Conservation (phyloP, 2,113 vertebrate species). For the Campylorhamphus procurvoides region DNA sequence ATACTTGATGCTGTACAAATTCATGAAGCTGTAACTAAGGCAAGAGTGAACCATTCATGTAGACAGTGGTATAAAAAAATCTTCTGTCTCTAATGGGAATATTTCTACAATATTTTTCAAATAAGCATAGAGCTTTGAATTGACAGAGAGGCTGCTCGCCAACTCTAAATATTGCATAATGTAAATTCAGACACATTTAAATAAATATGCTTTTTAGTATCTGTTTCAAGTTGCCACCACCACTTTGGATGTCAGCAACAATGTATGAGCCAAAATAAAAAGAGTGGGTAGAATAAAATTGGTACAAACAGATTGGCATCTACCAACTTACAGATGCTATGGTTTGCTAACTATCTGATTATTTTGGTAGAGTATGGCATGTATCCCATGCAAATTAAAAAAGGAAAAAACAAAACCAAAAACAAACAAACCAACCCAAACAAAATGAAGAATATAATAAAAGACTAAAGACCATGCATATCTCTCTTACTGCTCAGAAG, state of each 20-base stretch:
- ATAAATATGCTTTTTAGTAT: slow-evolving; percentile 5
- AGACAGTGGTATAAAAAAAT: not conserved
- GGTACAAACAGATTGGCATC: not conserved
- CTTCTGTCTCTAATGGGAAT: not conserved
- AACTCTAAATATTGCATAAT: not conserved
- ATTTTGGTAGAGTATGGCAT: not conserved
- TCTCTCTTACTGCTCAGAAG: not conserved
- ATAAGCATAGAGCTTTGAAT: not conserved
- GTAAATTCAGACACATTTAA: slow-evolving; percentile 11
- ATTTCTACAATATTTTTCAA: not conserved
- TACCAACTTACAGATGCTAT: not conserved
- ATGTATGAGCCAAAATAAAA: slow-evolving; percentile 24
- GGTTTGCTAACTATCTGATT: not conserved
- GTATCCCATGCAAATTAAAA: not conserved
- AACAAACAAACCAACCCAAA: not conserved
- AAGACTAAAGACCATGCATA: not conserved
- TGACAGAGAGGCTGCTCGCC: not conserved
- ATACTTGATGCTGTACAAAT: not conserved
- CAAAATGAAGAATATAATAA: not conserved
- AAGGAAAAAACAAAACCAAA: not conserved
- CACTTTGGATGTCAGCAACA: slow-evolving; percentile 9
- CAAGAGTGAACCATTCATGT: not conserved
- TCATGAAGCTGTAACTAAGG: not conserved
- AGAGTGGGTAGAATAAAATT: not conserved
- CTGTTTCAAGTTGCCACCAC: not conserved